These are phyloP conservation scores for Ageneiosus marmoratus DNA, from an alignment of 2,113 vertebrate genomes.

Conservation along the genomic window DNA sequence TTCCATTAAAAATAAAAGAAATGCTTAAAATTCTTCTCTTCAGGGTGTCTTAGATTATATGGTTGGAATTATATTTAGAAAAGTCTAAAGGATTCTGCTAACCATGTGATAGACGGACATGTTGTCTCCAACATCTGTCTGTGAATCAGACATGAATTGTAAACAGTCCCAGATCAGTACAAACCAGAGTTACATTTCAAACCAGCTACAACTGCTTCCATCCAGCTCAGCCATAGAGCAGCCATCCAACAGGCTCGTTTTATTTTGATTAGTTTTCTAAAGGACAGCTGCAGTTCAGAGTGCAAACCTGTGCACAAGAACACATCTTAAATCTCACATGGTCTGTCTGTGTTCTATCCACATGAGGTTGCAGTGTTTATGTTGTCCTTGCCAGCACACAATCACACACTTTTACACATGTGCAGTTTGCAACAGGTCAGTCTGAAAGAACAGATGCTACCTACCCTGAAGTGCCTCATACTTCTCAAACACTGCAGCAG, in stretches of 20 bases:
- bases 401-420: not conserved
- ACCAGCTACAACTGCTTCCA: not conserved
- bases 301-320: not conserved
- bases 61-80: no score
- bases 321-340: not conserved
- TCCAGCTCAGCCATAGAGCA: no score
- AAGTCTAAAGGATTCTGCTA: no score
- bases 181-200: conserved; percentile 45
- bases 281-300: not conserved
- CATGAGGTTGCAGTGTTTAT: not conserved
- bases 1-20: no score
- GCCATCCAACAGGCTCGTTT: no score
- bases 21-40: no score
- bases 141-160: conserved; percentile 49
- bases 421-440: not conserved
- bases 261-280: no score
- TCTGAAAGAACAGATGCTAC: not conserved
- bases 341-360: not conserved
- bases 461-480: not conserved
- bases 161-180: conserved; percentile 45
- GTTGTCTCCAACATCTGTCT: conserved; percentile 19
- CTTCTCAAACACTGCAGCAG: not conserved
- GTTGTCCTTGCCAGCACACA: not conserved
- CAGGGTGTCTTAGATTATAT: no score
- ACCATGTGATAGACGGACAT: conserved; percentile 22